Evolutionary conservation across 30 jellyfish, hydroid and myxozoan species (phyloP), one percentile per base, ranked within the genome.

Genomic region (Chrysaora quinquecirrha): DNA sequence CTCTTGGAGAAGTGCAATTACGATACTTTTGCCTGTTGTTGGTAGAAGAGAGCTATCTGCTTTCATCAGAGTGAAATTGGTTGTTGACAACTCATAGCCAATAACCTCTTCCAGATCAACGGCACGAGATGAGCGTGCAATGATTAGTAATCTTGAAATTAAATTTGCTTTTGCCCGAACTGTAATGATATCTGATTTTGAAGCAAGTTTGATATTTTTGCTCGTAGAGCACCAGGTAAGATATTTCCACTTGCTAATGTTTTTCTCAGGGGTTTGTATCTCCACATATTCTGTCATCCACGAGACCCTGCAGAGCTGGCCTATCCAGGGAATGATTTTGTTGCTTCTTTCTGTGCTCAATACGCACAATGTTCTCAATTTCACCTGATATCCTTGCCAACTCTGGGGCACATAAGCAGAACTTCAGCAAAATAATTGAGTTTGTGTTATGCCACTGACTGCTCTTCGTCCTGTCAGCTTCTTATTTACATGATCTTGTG

Each of bases 361-460:
- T 23, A 1, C 19, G 25, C 25, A 62, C 74, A 19, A 25, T 62
- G 25, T 22, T 23, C 10, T 62, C 74, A 22, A 66, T 31, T 66
- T 66, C 60, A 66, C 58, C 22, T 66, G 78, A 29, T 66, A 31
- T 66, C 34, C 78, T 66, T 27, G 78, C 54, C 54, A 66, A 66
- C 78, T 66, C 78, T 29, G 63, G 78, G 78, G 78, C 78, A 66
- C 78, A 66, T 7, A 66, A 66, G 78, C 78, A 65, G 78, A 66
- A 66, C 54, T 29, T 28, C 16, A 65, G 62, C 54, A 65, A 38
- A 65, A 47, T 65, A 65, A 50, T 65, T 52, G 58, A 48, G 38
- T 3, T 30, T 66, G 78, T 32, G 78, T 66, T 66, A 66, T 66
- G 30, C 78, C 78, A 66, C 16, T 66, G 78, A 66, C 78, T 66